Conservation (phyloP, 2,888 invertebrate genomes). For the Acrobasis suavella region DNA sequence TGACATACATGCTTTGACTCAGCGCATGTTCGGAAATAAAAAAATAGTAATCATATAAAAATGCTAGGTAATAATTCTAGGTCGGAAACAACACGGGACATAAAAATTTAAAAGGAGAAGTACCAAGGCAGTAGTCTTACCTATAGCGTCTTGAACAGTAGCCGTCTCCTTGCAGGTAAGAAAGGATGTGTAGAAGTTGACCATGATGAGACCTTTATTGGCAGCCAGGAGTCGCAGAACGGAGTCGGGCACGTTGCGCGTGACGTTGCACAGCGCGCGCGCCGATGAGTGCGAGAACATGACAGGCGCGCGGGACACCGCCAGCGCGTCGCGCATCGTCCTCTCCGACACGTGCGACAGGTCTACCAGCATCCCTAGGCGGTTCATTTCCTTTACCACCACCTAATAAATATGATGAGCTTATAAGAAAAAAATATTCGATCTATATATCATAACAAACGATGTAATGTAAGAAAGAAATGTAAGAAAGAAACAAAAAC, state of each 20-base stretch:
- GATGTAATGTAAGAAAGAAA: no score
- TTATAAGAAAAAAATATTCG: background rate
- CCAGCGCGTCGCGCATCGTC: constrained; percentile 91
- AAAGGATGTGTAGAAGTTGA: constrained; percentile 92
- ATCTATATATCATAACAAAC: no score
- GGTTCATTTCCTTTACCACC: constrained; percentile 93
- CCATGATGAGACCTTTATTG: constrained; percentile 93
- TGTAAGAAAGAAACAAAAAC: no score
- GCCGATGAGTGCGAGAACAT: constrained; percentile 94
- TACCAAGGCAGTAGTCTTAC: constrained; percentile 65
- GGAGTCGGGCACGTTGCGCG: constrained; percentile 91
- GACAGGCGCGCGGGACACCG: constrained; percentile 90
- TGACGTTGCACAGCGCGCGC: constrained; percentile 89
- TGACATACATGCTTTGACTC: no score
- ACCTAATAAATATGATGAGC: constrained; percentile 67
- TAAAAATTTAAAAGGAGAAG: background rate
- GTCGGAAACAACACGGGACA: no score
- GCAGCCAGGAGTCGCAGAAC: constrained; percentile 87
- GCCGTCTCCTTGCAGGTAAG: constrained; percentile 88
- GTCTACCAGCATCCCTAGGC: constrained; percentile 94
- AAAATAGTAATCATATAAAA: no score
- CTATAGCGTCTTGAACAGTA: constrained; percentile 90
- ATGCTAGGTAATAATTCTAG: no score
- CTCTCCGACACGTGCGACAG: constrained; percentile 90
- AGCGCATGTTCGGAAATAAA: no score